Base-by-base conservation (phyloP, 2,888 invertebrate species). In the Nomada ferruginata region DNA sequence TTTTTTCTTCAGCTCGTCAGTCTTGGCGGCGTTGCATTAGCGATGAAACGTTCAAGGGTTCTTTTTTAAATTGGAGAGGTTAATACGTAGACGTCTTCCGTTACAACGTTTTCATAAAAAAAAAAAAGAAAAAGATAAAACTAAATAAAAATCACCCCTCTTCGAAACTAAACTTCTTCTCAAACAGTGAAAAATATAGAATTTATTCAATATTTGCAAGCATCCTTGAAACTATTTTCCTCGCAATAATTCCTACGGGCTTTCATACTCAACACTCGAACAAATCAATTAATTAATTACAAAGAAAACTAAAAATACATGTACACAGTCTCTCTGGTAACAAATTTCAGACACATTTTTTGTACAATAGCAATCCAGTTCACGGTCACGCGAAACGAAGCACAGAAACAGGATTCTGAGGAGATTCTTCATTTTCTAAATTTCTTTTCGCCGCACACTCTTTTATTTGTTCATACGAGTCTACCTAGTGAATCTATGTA, bases 401-500 rank as follows among this genome's bases (percentile, higher is more conserved):
- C 63, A 64, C 47, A 9, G 5, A 3, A 36, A 60, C 60, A 10
- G 36, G 36, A 3, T 36, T 36, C 36, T 5, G 20, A 7, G n/a
- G 63, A 44, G 18, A 52, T 52, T 65, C 23, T 23, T 23, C n/a
- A 4, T 52, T 71, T 50, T n/a, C 29, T 60, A 60, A 66, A 52
- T 60, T 50, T 42, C 53, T 36, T 44, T 18, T 18, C 23, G 7
- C 15, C 52, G 15, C 60, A 13, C 57, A 64, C 13, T 63, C 13
- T 29, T 73, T 65, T 59, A 47, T 42, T 60, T 23, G 1, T 68
- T 59, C 23, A 7, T 2, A 63, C 44, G 66, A 57, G 57, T 66
- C 44, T 66, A 71, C 57, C 50, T 68, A 65, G 18, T 9, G 63
- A 59, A 63, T 68, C 55, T 44, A 69, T 15, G 3, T 47, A 47